Conservation (phyloP, 2,888 invertebrate species). For the Pristionchus fissidentatus region DNA sequence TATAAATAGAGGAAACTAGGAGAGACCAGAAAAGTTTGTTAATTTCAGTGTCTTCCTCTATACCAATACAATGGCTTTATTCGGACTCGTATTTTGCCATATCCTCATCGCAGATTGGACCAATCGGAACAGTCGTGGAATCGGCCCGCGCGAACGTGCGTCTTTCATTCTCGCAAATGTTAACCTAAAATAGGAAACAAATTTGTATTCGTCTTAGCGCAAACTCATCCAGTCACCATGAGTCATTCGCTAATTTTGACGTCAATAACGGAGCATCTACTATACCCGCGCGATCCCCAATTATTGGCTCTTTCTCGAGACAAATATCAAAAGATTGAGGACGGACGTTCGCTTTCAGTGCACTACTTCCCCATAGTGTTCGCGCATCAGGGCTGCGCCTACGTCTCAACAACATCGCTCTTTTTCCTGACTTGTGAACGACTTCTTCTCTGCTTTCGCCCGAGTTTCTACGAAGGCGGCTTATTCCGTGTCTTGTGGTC, state of each 20-base stretch:
- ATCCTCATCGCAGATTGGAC: constrained; percentile 6
- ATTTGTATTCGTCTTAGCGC: too few species aligned
- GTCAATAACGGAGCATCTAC: too few species aligned
- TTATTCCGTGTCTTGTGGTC: not conserved
- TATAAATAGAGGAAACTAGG: not conserved
- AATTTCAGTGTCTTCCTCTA: constrained; percentile 10
- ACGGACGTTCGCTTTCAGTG: not conserved
- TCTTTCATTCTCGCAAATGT: too few species aligned
- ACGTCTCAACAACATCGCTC: not conserved
- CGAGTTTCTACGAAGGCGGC: not conserved
- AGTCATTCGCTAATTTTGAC: too few species aligned
- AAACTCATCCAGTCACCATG: too few species aligned
- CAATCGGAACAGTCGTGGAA: not conserved
- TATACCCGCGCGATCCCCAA: too few species aligned
- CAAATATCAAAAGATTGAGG: too few species aligned
- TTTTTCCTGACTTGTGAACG: not conserved
- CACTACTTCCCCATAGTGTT: constrained; percentile 4
- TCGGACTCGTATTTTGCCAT: constrained; percentile 4
- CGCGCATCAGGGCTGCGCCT: not conserved
- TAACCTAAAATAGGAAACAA: too few species aligned
- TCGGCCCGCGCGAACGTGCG: constrained; percentile 15
- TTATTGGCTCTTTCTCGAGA: too few species aligned
- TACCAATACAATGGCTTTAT: not conserved
- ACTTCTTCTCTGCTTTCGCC: not conserved
- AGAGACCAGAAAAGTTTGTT: not conserved